These are phyloP conservation scores for Anguilla anguilla DNA, from an alignment of 2,797 vertebrate genomes.

Conservation along the genomic window DNA sequence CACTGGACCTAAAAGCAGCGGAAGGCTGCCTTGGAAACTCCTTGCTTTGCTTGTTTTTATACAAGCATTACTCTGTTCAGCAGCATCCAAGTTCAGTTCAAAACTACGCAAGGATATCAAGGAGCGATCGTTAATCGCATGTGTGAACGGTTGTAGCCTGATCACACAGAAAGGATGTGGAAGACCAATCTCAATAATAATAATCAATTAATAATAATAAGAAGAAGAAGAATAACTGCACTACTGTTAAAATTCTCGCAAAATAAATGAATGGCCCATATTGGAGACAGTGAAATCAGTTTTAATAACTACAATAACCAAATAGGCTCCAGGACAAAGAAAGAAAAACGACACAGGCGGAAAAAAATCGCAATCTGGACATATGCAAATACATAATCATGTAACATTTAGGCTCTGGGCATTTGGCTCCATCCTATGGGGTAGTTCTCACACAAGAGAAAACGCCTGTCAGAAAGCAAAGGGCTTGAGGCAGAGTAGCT, in stretches of 20 bases:
- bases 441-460: neutral
- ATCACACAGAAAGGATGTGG: neutral
- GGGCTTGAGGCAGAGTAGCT: neutral
- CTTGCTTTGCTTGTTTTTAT: neutral
- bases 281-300: neutral
- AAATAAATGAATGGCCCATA: neutral
- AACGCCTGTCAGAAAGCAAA: neutral
- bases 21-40: neutral
- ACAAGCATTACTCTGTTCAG: neutral
- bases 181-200: neutral
- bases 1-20: slow-evolving; percentile 7
- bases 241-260: neutral
- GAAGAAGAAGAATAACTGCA: neutral
- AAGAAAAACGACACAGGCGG: neutral
- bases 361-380: neutral
- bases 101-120: neutral
- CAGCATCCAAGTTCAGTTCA: neutral
- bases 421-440: neutral
- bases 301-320: neutral
- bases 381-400: slow-evolving; percentile 5
- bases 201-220: neutral
- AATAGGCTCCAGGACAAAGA: neutral
- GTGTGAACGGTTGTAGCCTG: neutral
- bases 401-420: neutral
- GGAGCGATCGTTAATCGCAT: neutral